Percentiles rank a stretch among this genome's conserved stretches.
Evolutionary conservation across 2,797 vertebrate genomes (phyloP).

Genomic region (Crenuchus spilurus): DNA sequence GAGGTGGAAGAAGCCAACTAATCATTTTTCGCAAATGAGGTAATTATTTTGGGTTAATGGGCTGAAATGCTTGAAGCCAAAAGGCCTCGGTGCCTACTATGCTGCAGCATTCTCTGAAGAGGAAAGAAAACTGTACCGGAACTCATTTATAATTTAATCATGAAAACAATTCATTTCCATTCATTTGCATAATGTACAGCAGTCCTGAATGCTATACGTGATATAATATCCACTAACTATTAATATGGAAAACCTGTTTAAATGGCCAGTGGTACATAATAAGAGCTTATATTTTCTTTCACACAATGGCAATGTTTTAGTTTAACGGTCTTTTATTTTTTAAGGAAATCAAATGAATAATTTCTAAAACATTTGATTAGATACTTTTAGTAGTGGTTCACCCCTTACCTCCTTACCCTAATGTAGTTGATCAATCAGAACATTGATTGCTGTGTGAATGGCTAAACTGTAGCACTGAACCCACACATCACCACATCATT

Average conservation of each 20-base stretch:
- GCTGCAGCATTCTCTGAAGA: slow-evolving; percentile 34
- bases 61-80: slow-evolving; percentile 54
- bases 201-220: slow-evolving; percentile 31
- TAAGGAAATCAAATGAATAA: slow-evolving; percentile 7
- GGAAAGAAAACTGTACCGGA: slow-evolving; percentile 37
- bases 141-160: slow-evolving; percentile 57
- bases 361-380: no score
- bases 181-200: slow-evolving; percentile 40
- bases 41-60: slow-evolving; percentile 60
- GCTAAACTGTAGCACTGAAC: no score
- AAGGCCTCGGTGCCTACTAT: slow-evolving; percentile 26
- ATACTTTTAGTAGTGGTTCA: no score
- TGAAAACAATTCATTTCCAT: slow-evolving; percentile 42
- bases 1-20: slow-evolving; percentile 28
- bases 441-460: no score
- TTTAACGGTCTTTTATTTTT: slow-evolving; percentile 21
- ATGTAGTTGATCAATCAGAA: no score
- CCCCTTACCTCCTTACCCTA: no score
- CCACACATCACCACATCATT: no score
- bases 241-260: slow-evolving; percentile 17
- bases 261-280: slow-evolving; percentile 23
- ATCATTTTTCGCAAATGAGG: slow-evolving; percentile 58
- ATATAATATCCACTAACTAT: slow-evolving; percentile 44
- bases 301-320: no score
- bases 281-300: not conserved